Evolutionary conservation across 2,888 invertebrate species (phyloP), one percentile per base, ranked within the genome.

Genomic region (Caenorhabditis sulstoni): DNA sequence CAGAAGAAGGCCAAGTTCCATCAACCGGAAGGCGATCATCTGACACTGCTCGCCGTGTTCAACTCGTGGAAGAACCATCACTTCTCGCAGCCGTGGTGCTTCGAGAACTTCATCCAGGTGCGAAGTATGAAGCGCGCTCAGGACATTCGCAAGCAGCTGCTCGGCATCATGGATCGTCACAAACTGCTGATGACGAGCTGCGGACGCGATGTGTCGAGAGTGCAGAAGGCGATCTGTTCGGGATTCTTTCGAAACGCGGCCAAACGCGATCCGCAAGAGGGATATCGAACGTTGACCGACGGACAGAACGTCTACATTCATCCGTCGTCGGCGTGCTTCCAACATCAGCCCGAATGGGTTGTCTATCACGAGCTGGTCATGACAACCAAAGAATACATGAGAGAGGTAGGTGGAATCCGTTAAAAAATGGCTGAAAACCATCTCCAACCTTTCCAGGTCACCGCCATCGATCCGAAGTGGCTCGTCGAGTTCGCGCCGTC

Each of bases 11-110:
- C 98, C 0, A 98, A 98, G 92, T 99, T 99, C 91, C 98, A 99
- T 92, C 99, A 99, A 91, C 93, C 96, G 0, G 99, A 99, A 91
- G 99, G 99, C 0, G 99, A 99, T 91, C 99, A 99, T 91, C 92
- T 99, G 49, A 99, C 99, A 0, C 92, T 99, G 23, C 91, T 99
- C n/a, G 96, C 98, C 0, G 99, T 99, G 4, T 99, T 97, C 91
- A 99, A 99, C 91, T 96, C 97, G 59, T 99, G 99, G 99, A 95
- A 96, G 89, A 97, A 97, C 91, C 98, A 98, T 90, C 97, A 98
- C 92, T 98, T 98, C 91, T 96, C 96, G 0, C 96, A 96, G 91
- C 96, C 97, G 0, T 99, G 99, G 99, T 99, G 99, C 91, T 98
- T 97, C 90, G 98, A 99, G 91, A 99, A 99, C 92, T 99, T 99